Evolutionary conservation across 2,797 vertebrate genomes (phyloP).

Genomic region (Danio kyathit): DNA sequence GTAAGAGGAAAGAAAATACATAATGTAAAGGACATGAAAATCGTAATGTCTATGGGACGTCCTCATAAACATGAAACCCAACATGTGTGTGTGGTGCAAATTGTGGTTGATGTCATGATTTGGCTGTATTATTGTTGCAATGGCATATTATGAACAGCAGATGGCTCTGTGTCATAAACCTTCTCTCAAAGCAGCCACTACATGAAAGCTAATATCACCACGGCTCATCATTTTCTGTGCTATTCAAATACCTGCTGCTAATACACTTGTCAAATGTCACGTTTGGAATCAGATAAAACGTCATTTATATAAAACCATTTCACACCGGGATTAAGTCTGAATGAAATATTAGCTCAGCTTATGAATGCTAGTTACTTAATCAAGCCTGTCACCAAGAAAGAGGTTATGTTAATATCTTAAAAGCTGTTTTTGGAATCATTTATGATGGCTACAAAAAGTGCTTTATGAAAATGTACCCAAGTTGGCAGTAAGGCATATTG

Average conservation of each 20-base stretch:
- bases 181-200: constrained; percentile 8
- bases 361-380: constrained; percentile 19
- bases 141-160: constrained; percentile 37
- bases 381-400: constrained; percentile 12
- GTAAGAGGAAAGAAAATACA: no score
- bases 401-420: background rate
- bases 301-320: constrained; percentile 34
- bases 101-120: background rate
- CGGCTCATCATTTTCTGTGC: constrained; percentile 8
- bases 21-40: no score
- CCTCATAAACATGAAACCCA: no score
- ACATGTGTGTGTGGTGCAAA: background rate
- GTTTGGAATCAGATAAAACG: constrained; percentile 39
- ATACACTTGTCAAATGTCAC: constrained; percentile 34
- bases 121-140: constrained; percentile 25
- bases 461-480: background rate
- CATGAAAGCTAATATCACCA: background rate
- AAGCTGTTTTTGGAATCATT: background rate
- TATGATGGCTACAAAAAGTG: background rate
- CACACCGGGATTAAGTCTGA: constrained; percentile 22
- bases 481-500: background rate
- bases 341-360: constrained; percentile 28
- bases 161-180: constrained; percentile 44
- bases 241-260: constrained; percentile 26
- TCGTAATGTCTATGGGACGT: no score